Percentiles rank a stretch among this genome's conserved stretches.
Evolutionary conservation across 2,797 vertebrate genomes (phyloP).

Genomic region (Xenentodon cancila): DNA sequence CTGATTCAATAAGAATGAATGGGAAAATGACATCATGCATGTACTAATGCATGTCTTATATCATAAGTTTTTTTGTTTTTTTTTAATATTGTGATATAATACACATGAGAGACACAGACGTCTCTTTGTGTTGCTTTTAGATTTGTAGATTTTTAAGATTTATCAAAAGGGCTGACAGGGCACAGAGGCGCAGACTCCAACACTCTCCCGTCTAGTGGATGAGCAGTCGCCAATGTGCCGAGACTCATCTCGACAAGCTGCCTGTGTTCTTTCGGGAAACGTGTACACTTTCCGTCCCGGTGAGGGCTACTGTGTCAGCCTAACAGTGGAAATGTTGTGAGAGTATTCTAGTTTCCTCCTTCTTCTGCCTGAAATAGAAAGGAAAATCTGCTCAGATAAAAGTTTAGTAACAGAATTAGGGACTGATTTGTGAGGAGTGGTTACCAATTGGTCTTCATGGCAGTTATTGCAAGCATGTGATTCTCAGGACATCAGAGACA

Average conservation of each 20-base stretch:
- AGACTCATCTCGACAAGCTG: slow-evolving; percentile 32
- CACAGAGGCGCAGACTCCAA: neutral
- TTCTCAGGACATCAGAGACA: slow-evolving; percentile 7
- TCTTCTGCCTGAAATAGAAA: slow-evolving; percentile 2
- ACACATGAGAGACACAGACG: no score
- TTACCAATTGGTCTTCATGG: neutral
- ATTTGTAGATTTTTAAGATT: neutral
- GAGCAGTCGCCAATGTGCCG: slow-evolving; percentile 37
- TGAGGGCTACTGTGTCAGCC: slow-evolving; percentile 51
- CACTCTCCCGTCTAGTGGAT: slow-evolving; percentile 18
- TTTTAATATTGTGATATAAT: no score
- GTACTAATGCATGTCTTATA: no score
- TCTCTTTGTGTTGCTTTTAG: no score
- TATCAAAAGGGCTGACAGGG: slow-evolving; percentile 3
- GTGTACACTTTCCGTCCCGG: slow-evolving; percentile 30
- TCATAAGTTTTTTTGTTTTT: no score
- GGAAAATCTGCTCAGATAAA: slow-evolving; percentile 5
- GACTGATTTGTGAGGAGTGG: slow-evolving; percentile 5
- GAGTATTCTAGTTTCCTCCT: slow-evolving; percentile 30
- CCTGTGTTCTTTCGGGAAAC: slow-evolving; percentile 30
- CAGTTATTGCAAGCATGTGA: slow-evolving; percentile 4
- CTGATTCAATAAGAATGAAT: no score
- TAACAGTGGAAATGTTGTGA: slow-evolving; percentile 12
- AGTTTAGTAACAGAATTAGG: slow-evolving; percentile 2
- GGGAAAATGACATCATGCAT: no score